phyloP scores from a whole-genome alignment of 2,113 vertebrate species.

The Rynchops niger region DNA sequence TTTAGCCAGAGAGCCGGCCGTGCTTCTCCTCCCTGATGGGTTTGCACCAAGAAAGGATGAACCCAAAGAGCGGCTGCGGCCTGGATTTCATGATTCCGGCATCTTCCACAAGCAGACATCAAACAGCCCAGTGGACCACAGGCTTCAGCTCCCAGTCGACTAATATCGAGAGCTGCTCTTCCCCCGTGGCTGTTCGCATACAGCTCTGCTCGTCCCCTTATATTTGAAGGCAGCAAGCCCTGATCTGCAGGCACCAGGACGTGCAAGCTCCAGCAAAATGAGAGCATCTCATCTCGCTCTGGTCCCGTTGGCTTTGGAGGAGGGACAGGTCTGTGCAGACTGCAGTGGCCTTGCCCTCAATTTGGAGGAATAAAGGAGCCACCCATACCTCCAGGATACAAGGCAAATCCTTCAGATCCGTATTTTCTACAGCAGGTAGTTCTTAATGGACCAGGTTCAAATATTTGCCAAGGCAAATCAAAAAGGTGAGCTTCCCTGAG shows the following conservation, averaged over 20 bases:
- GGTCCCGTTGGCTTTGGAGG: background rate
- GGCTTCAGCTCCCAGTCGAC: fast-evolving
- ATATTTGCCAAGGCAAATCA: background rate
- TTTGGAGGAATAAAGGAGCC: background rate
- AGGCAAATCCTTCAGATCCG: background rate
- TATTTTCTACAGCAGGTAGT: background rate
- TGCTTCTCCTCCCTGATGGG: background rate
- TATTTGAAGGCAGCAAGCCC: background rate
- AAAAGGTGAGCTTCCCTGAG: background rate
- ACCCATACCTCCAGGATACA: background rate
- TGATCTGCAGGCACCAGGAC: background rate
- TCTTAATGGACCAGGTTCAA: background rate
- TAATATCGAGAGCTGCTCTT: background rate
- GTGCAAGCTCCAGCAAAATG: background rate
- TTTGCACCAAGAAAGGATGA: background rate
- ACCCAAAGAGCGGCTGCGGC: background rate
- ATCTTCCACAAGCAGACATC: background rate
- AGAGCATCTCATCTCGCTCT: background rate
- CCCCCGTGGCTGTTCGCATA: fast-evolving
- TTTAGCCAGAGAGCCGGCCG: background rate
- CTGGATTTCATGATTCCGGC: fast-evolving
- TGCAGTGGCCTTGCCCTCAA: background rate
- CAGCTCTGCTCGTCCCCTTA: background rate
- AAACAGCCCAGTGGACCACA: background rate
- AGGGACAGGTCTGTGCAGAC: background rate